Conservation (phyloP, 1,140 invertebrate genomes). For the Grapholita molesta region DNA sequence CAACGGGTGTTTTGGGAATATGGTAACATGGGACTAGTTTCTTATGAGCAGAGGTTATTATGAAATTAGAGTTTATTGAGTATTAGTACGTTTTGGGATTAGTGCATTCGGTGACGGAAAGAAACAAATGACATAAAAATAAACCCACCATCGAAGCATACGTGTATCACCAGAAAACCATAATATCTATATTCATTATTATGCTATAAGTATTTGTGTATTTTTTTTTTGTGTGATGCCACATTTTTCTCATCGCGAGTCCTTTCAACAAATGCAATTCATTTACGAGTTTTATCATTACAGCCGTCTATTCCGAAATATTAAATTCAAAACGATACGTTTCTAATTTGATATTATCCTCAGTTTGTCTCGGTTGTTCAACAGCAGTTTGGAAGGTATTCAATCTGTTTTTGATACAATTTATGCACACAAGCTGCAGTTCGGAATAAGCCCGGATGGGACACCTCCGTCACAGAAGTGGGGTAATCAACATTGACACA, state of each 20-base stretch:
- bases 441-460: background rate
- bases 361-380: background rate
- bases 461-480: slow-evolving; percentile 20
- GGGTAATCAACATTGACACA: slow-evolving; percentile 35
- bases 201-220: background rate
- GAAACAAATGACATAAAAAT: too few species aligned
- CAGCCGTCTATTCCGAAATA: background rate
- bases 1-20: too few species aligned
- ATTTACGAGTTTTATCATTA: background rate
- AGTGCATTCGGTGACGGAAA: too few species aligned
- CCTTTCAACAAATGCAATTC: background rate
- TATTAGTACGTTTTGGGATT: too few species aligned
- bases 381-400: too few species aligned
- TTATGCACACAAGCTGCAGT: background rate
- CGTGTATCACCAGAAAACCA: too few species aligned
- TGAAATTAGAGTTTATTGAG: too few species aligned
- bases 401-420: background rate
- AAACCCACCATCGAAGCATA: too few species aligned
- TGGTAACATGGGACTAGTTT: too few species aligned
- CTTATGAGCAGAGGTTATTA: too few species aligned
- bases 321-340: background rate
- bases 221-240: background rate
- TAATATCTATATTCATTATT: too few species aligned
- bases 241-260: background rate
- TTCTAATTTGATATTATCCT: background rate